Evolutionary conservation across 2,113 vertebrate species (phyloP).

Genomic region (Pachycephala philippinensis): DNA sequence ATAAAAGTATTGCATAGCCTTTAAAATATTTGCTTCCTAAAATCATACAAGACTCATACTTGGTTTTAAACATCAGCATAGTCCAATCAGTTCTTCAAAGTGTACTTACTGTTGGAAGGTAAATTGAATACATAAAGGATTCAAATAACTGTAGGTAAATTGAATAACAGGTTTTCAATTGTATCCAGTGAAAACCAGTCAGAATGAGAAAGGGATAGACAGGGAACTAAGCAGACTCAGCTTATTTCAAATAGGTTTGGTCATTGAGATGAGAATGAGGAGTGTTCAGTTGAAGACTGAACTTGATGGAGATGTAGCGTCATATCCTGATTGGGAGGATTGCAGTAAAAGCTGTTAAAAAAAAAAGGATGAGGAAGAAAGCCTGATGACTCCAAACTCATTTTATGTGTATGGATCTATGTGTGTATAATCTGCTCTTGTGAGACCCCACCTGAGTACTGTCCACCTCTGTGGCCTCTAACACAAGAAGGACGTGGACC

Average conservation of each 20-base stretch:
- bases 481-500: fast-evolving
- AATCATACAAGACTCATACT: not conserved
- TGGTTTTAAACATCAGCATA: not conserved
- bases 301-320: not conserved
- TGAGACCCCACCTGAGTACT: not conserved
- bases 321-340: not conserved
- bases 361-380: not conserved
- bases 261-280: not conserved
- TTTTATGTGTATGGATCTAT: not conserved
- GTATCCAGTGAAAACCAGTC: not conserved
- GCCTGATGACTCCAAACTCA: not conserved
- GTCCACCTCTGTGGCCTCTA: not conserved
- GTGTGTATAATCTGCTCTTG: not conserved
- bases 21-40: not conserved
- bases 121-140: not conserved
- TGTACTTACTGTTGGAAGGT: not conserved
- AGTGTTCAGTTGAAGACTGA: not conserved
- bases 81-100: not conserved
- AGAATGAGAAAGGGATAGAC: not conserved
- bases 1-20: not conserved
- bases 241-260: not conserved
- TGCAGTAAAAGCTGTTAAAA: not conserved
- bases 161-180: not conserved
- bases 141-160: not conserved
- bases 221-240: not conserved